A percentile compares a stretch with the other conserved stretches of the same genome.
Conservation (phyloP, 2,888 invertebrate genomes). For the Drosophila helvetica region DNA sequence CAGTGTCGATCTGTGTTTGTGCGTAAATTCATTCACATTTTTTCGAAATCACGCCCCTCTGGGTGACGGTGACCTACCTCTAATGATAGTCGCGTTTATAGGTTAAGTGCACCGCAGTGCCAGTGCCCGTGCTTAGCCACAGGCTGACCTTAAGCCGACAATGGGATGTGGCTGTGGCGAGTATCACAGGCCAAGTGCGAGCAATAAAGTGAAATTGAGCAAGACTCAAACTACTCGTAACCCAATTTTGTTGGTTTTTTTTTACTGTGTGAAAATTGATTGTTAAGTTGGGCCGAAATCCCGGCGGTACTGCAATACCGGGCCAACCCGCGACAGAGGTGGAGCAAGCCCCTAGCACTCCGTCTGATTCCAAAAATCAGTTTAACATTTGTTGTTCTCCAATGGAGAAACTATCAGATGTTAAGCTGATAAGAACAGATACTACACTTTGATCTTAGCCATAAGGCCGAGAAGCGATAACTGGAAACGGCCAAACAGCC, state of each 20-base stretch:
- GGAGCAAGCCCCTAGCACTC: slow-evolving; percentile 44
- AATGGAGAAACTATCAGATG: slow-evolving; percentile 45
- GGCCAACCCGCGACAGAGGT: slow-evolving; percentile 44
- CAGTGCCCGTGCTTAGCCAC: no score
- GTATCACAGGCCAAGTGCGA: background rate
- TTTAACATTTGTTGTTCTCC: slow-evolving; percentile 44
- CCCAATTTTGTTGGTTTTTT: background rate
- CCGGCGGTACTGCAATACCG: slow-evolving; percentile 44
- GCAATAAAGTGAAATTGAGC: slow-evolving; percentile 43
- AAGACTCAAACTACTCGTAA: slow-evolving; percentile 19
- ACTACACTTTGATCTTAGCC: slow-evolving; percentile 46
- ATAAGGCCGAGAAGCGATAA: slow-evolving; percentile 46
- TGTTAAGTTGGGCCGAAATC: slow-evolving; percentile 42
- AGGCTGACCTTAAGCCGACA: slow-evolving; percentile 19
- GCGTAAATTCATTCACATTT: slow-evolving; percentile 35
- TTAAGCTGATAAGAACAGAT: slow-evolving; percentile 46
- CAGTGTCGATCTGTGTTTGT: slow-evolving; percentile 16
- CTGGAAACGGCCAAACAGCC: accelerated
- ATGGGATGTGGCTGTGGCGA: background rate
- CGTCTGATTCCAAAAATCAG: slow-evolving; percentile 43
- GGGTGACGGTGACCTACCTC: slow-evolving; percentile 5
- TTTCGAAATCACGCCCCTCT: slow-evolving; percentile 32
- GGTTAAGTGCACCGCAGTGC: slow-evolving; percentile 19
- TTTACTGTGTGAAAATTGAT: slow-evolving; percentile 6
- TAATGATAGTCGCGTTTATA: slow-evolving; percentile 24